phyloP scores from a whole-genome alignment of 2,888 invertebrate genomes.

The Miltochrista miniata region DNA sequence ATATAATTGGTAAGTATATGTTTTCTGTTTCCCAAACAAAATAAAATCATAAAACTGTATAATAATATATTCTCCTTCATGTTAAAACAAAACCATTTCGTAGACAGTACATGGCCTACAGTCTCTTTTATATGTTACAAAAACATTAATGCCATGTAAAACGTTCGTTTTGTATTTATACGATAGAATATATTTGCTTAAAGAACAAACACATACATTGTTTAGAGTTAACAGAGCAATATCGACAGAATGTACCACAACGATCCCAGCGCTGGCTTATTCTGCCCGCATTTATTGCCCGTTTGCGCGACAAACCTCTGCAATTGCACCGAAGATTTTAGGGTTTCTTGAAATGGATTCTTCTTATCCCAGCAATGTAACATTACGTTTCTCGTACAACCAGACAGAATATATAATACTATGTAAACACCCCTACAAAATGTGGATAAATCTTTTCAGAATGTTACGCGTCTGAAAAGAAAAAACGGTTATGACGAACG shows the following conservation, averaged over 20 bases:
- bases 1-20: no score
- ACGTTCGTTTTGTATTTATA: conserved; percentile 10
- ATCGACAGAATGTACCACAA: conserved; percentile 48
- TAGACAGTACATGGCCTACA: not conserved
- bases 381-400: conserved; percentile 42
- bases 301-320: conserved; percentile 59
- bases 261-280: conserved; percentile 53
- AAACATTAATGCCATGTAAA: conserved; percentile 13
- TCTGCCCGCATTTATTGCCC: conserved; percentile 59
- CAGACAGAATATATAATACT: conserved; percentile 54
- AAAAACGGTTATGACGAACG: conserved; percentile 34
- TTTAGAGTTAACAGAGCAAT: conserved; percentile 43
- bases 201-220: conserved; percentile 31
- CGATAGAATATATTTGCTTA: conserved; percentile 19
- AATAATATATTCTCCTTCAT: no score
- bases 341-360: conserved; percentile 60
- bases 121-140: conserved; percentile 7
- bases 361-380: conserved; percentile 55
- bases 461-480: conserved; percentile 40
- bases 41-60: no score
- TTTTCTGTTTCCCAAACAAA: no score
- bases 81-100: no score
- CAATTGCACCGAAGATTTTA: conserved; percentile 62
- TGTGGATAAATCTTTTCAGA: conserved; percentile 49
- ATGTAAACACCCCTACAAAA: conserved; percentile 53